A percentile compares a stretch with the other conserved stretches of the same genome.
phyloP scores from a whole-genome alignment of 2,888 invertebrate species.

The Mayetiola destructor region DNA sequence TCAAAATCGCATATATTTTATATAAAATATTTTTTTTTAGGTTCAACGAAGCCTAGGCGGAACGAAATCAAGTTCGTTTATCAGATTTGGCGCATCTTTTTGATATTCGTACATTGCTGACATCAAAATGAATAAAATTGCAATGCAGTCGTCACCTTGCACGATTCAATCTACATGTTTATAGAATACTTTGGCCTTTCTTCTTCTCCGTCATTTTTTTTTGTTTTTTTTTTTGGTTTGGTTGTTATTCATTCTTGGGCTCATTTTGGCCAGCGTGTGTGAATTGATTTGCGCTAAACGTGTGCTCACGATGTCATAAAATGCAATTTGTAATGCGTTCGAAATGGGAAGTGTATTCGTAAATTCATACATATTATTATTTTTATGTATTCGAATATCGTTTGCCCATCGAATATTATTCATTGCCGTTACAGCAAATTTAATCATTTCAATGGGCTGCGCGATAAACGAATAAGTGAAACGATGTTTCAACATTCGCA shows the following conservation, averaged over 20 bases:
- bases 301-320: background rate
- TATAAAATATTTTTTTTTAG: too few species aligned
- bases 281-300: background rate
- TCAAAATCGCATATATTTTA: too few species aligned
- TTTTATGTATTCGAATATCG: too few species aligned
- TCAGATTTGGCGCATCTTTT: slow-evolving; percentile 14
- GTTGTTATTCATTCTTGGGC: background rate
- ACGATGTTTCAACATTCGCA: too few species aligned
- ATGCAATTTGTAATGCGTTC: background rate
- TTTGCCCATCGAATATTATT: too few species aligned
- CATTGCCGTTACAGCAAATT: too few species aligned
- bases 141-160: background rate
- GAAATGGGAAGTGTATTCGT: too few species aligned
- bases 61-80: background rate
- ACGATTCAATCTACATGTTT: background rate
- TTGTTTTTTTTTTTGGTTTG: too few species aligned
- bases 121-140: background rate
- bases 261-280: background rate
- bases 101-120: slow-evolving; percentile 2
- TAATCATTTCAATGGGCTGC: too few species aligned
- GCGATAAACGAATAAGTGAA: too few species aligned
- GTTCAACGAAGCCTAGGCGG: too few species aligned
- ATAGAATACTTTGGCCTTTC: background rate
- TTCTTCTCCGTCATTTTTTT: background rate
- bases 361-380: too few species aligned